Percentiles rank a stretch among this genome's conserved stretches.
phyloP scores from a whole-genome alignment of 2,888 invertebrate genomes.

The Agriopis aurantiaria region DNA sequence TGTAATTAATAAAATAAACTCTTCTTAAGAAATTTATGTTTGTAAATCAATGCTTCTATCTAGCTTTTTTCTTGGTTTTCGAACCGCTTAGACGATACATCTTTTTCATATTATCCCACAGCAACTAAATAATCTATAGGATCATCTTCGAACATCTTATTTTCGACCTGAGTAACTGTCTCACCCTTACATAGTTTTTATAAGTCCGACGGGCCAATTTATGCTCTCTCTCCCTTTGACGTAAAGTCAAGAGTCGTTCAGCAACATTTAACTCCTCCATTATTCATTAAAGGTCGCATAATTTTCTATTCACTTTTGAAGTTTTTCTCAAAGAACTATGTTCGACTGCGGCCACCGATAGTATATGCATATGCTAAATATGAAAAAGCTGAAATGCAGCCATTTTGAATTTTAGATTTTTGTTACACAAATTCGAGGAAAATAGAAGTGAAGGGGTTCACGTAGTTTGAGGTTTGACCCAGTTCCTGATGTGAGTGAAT shows the following conservation, averaged over 20 bases:
- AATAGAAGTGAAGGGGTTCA: slow-evolving; percentile 13
- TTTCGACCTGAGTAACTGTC: background rate
- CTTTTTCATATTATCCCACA: too few relatives aligned
- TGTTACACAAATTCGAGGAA: slow-evolving; percentile 9
- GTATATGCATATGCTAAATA: slow-evolving; percentile 36
- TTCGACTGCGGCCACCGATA: slow-evolving; percentile 26
- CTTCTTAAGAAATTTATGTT: too few relatives aligned
- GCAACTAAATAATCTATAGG: too few relatives aligned
- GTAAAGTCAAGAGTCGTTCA: slow-evolving; percentile 17
- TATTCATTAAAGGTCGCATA: slow-evolving; percentile 52
- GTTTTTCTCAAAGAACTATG: slow-evolving; percentile 47
- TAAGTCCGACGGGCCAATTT: slow-evolving; percentile 10
- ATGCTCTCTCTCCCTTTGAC: slow-evolving; percentile 15
- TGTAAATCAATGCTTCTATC: too few relatives aligned
- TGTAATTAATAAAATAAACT: too few relatives aligned
- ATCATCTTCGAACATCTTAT: too few relatives aligned
- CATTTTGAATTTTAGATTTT: slow-evolving; percentile 39
- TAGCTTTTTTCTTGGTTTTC: too few relatives aligned
- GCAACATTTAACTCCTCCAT: slow-evolving; percentile 41
- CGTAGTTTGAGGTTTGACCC: slow-evolving; percentile 34
- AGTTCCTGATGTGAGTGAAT: slow-evolving; percentile 20
- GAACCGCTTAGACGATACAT: too few relatives aligned
- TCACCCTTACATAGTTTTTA: background rate
- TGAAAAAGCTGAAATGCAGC: slow-evolving; percentile 29
- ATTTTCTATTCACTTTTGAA: slow-evolving; percentile 55